Evolutionary conservation across 2,113 vertebrate species (phyloP).

Genomic region (Okapia johnstoni): DNA sequence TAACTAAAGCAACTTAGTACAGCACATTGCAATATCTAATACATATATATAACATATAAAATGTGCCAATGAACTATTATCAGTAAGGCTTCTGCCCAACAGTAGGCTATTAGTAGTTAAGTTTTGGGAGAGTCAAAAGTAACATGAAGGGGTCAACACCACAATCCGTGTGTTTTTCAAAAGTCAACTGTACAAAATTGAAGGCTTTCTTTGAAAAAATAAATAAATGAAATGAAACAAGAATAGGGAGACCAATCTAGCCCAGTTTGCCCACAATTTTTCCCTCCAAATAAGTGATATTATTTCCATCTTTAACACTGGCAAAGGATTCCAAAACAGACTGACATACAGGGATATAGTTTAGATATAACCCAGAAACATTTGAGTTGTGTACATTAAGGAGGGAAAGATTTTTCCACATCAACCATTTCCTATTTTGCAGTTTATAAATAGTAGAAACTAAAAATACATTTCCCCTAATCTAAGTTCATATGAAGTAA

Average conservation of each 20-base stretch:
- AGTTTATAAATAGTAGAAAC: conserved; percentile 59
- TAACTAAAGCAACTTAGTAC: no score
- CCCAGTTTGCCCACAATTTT: background rate
- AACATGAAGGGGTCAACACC: background rate
- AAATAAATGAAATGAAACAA: background rate
- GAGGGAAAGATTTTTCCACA: conserved; percentile 52
- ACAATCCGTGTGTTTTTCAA: background rate
- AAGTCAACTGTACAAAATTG: background rate
- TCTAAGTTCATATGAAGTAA: conserved; percentile 33
- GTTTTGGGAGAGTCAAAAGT: background rate
- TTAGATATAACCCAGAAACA: conserved; percentile 72
- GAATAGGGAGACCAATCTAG: background rate
- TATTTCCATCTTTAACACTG: conserved; percentile 75
- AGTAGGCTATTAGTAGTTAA: background rate
- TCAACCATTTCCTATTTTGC: conserved; percentile 54
- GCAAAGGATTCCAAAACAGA: conserved; percentile 67
- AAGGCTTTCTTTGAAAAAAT: background rate
- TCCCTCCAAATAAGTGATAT: conserved; percentile 40
- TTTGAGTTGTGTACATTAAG: conserved; percentile 73
- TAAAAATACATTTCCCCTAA: background rate
- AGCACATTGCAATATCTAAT: background rate
- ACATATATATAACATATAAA: background rate
- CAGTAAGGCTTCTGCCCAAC: background rate
- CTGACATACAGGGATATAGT: conserved; percentile 54
- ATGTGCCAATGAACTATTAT: background rate